Conservation (phyloP, 2,888 invertebrate species). For the Argyresthia albistria region DNA sequence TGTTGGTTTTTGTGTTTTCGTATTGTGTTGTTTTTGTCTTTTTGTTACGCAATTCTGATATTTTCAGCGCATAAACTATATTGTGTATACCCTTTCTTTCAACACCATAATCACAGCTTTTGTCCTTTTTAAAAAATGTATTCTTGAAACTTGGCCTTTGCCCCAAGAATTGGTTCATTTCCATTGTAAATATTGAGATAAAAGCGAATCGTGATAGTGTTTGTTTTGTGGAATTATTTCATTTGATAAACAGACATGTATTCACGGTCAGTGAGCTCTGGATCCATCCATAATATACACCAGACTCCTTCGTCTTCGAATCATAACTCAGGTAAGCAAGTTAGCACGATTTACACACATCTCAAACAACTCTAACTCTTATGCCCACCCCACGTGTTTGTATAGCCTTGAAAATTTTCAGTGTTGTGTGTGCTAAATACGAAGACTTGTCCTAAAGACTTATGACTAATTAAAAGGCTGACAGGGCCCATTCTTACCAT, state of each 20-base stretch:
- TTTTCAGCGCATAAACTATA: neutral
- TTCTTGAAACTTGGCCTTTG: too few species aligned
- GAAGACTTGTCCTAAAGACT: too few species aligned
- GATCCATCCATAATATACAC: constrained; percentile 81
- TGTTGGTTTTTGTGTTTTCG: neutral
- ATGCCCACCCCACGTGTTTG: too few species aligned
- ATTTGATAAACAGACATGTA: constrained; percentile 47
- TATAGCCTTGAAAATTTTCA: too few species aligned
- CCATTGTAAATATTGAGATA: neutral
- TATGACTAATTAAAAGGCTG: too few species aligned
- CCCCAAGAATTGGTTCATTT: neutral
- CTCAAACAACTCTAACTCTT: too few species aligned
- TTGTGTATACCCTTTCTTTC: neutral
- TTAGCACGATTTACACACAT: neutral
- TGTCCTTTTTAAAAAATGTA: too few species aligned
- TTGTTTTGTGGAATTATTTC: too few species aligned
- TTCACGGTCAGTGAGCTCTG: constrained; percentile 82
- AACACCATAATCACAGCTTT: neutral
- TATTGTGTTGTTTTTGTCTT: neutral
- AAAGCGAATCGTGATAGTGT: neutral
- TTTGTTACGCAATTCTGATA: neutral
- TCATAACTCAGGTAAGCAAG: constrained; percentile 79
- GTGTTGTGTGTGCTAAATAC: too few species aligned
- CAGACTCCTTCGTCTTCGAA: constrained; percentile 86
- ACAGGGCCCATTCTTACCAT: too few species aligned